Base-by-base conservation (phyloP, 2,797 vertebrate species). In the Zalophus californianus region DNA sequence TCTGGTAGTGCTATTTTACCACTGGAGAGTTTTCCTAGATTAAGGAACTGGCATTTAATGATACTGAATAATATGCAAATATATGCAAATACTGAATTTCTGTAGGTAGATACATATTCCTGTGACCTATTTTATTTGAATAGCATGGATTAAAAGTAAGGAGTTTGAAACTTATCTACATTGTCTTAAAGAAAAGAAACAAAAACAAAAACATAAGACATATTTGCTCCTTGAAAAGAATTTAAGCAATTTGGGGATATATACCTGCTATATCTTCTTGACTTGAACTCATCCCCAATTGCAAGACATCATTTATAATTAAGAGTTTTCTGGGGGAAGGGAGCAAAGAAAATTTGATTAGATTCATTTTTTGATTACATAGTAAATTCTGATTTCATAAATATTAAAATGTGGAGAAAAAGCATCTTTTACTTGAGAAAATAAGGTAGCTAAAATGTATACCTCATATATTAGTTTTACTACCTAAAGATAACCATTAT, bases 341-440 rank as follows among this genome's bases (percentile, higher is more conserved):
- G 25, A 95, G 62, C 29, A 91, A 96, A 85, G 58, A 95, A 72
- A 77, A 79, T 0, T 54, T 83, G 48, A 60, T 54, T 75, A 58
- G n/a, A 79, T 64, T 56, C 1, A 58, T 89, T 92, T 64, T 88
- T 78, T 79, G 52, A 92, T 54, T 70, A 29, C 89, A 70, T 83
- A 66, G 2, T 94, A 54, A 94, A 79, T 85, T 96, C 29, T 90
- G 72, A 93, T 86, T 96, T 91, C 21, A 29, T 75, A 87, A 86
- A 79, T 91, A 48, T 83, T 91, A 92, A 92, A 92, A 83, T 90
- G 16, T 75, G 12, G 13, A 38, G 27, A 50, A 77, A 95, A 95
- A 11, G 14, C 8, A 68, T 54, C 14, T 86, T 90, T 90, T 29
- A 48, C 14, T 52, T 87, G 52, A 93, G 35, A 95, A 96, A 88